Evolutionary conservation across 1,140 invertebrate genomes (phyloP).

Genomic region (Anastrepha ludens): DNA sequence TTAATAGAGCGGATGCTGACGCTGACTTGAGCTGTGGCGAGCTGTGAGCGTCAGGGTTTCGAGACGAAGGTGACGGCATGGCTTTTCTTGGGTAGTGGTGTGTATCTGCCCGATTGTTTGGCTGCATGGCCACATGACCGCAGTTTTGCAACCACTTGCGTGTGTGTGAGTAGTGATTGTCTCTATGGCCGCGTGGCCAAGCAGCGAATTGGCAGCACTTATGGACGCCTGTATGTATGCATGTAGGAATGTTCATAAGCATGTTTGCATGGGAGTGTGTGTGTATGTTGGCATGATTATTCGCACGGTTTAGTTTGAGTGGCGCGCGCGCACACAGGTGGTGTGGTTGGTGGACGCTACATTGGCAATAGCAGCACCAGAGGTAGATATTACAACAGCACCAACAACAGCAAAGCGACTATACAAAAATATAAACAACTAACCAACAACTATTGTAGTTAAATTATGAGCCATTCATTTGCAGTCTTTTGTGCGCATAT

Average conservation of each 20-base stretch:
- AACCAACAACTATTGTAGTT: background rate
- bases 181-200: background rate
- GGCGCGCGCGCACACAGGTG: background rate
- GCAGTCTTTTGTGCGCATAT: background rate
- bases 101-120: conserved; percentile 39
- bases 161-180: background rate
- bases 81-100: background rate
- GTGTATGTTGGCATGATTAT: background rate
- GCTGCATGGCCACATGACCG: conserved; percentile 2
- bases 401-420: background rate
- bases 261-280: background rate
- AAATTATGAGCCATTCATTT: conserved; percentile 45
- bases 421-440: background rate
- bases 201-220: background rate
- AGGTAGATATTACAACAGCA: background rate
- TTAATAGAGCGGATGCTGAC: conserved; percentile 21
- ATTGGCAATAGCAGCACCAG: background rate
- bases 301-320: background rate
- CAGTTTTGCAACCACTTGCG: background rate
- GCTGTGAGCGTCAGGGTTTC: background rate
- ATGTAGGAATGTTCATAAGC: background rate
- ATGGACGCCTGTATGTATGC: background rate
- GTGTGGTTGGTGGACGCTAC: background rate
- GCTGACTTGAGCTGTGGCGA: background rate
- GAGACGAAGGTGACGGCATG: too few relatives aligned